Evolutionary conservation across 2,797 vertebrate species (phyloP), one percentile per base, ranked within the genome.

Genomic region (Eulemur coronatus): DNA sequence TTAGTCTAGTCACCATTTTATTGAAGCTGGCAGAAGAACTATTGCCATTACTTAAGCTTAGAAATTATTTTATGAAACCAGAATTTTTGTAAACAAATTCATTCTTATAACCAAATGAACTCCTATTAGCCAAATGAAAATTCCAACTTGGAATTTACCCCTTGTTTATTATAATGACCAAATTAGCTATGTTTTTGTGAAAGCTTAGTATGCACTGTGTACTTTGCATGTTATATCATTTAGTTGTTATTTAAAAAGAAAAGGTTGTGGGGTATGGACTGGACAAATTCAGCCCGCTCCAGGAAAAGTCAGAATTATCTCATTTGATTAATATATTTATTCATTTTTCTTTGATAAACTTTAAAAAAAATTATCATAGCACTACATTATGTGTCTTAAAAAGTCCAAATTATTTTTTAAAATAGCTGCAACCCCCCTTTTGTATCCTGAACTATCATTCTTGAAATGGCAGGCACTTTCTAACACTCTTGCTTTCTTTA

Each of bases 191-290:
- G 14, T 55, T 61, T 91, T 63, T 46, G 52, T 89, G 38, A 94
- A 93, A 13, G 9, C 4, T 89, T 84, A 26, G 3, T 78, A 35
- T 15, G 5, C 3, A 48, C 15, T 38, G 69, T 55, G 2, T 35
- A 61, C 30, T 95, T 80, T 72, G 35, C 6, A 38, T 61, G 15
- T 84, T 59, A 22, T 72, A 41, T 73, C 43, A 86, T 52, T 84
- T 95, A 70, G 89, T 84, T 89, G 26, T 84, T 86, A 79, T 61
- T 87, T 85, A 9, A 84, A 93, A 89, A 82, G 35, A 63, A 92
- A 81, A 38, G 1, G 0, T 81, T 78, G 26, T 24, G 5, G 0
- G 1, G 22, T 18, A 7, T 41, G 11, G 11, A 7, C 15, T 30
- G 50, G 28, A 61, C 20, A 78, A 69, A 69, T 69, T 86, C 30